phyloP scores from a whole-genome alignment of 2,113 vertebrate species.

The Mobula birostris region DNA sequence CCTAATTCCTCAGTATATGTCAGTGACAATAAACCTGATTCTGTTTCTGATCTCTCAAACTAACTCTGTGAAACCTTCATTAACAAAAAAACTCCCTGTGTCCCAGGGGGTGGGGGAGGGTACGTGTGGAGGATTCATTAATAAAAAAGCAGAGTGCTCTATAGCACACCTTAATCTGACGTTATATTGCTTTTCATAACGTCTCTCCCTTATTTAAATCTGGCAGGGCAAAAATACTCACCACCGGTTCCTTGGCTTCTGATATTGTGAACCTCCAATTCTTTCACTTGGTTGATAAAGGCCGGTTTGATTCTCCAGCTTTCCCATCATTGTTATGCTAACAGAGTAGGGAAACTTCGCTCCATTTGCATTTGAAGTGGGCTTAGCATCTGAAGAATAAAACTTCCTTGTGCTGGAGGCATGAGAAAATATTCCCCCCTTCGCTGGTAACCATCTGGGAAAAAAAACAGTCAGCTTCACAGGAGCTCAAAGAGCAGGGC shows the following conservation, averaged over 20 bases:
- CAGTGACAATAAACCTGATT: too few species aligned
- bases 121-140: not conserved
- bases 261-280: slow-evolving; percentile 33
- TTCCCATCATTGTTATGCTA: slow-evolving; percentile 43
- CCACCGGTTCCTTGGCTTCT: slow-evolving; percentile 10
- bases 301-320: not conserved
- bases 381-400: slow-evolving; percentile 25
- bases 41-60: too few species aligned
- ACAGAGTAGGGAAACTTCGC: not conserved
- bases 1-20: too few species aligned
- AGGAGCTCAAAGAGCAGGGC: slow-evolving; percentile 5
- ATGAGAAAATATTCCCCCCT: slow-evolving; percentile 34
- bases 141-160: not conserved
- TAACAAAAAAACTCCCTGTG: not conserved
- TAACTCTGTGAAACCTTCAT: not conserved
- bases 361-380: slow-evolving; percentile 43
- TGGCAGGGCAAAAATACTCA: not conserved
- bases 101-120: not conserved
- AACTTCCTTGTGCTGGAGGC: slow-evolving; percentile 36
- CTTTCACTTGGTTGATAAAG: slow-evolving; percentile 23
- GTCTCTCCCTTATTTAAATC: slow-evolving; percentile 29
- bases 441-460: slow-evolving; percentile 27
- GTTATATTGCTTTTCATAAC: not conserved
- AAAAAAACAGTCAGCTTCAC: slow-evolving; percentile 10
- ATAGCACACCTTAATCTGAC: slow-evolving; percentile 20